These are phyloP conservation scores for Campoplex nolae DNA, from an alignment of 2,888 invertebrate species.

Conservation along the genomic window DNA sequence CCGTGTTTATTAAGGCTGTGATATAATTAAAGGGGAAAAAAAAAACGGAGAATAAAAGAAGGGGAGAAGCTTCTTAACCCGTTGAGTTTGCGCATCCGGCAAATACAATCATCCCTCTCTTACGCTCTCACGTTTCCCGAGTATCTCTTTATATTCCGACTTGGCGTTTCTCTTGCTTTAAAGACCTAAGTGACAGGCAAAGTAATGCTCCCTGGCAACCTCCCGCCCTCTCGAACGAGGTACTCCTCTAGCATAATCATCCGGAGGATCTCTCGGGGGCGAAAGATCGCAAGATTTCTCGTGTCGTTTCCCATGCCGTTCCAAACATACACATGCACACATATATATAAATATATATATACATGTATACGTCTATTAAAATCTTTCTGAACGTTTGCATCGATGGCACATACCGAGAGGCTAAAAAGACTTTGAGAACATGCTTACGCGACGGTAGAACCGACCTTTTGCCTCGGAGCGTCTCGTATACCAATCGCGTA, in stretches of 20 bases:
- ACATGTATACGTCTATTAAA: neutral
- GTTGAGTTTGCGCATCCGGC: conserved; percentile 67
- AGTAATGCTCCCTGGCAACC: conserved; percentile 66
- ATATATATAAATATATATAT: neutral
- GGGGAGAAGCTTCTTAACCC: conserved; percentile 26
- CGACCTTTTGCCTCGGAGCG: conserved; percentile 21
- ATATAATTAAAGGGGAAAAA: conserved; percentile 51
- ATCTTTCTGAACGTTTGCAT: conserved; percentile 1
- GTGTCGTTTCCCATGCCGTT: conserved; percentile 62
- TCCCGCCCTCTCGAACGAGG: conserved; percentile 29
- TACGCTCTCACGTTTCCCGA: conserved; percentile 58
- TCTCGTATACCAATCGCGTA: neutral
- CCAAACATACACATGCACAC: neutral
- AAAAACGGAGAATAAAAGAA: conserved; percentile 27
- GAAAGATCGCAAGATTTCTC: conserved; percentile 57
- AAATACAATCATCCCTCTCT: conserved; percentile 67
- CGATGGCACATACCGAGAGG: neutral
- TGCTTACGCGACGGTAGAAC: neutral
- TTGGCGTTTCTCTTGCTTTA: conserved; percentile 68
- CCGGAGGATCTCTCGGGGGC: conserved; percentile 42
- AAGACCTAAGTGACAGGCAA: conserved; percentile 75
- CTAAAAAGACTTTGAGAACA: neutral
- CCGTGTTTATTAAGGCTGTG: conserved; percentile 51
- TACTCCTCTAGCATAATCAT: conserved; percentile 42
- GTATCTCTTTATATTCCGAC: conserved; percentile 23